Base-by-base conservation (phyloP, 2,113 vertebrate species). In the Silurus meridionalis region DNA sequence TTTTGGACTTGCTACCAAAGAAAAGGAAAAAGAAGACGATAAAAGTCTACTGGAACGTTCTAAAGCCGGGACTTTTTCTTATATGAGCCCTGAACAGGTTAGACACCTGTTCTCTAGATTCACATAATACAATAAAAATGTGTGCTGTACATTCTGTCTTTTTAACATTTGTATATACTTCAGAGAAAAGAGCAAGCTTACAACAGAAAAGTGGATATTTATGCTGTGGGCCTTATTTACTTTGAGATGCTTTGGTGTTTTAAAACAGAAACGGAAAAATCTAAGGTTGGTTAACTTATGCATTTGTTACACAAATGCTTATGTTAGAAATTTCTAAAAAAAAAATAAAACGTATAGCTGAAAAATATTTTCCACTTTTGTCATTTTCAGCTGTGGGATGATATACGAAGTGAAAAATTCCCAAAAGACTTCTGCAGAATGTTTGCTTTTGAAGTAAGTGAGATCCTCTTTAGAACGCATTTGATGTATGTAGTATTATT, bases 201-300 rank as follows among this genome's bases (percentile, higher is more conserved):
- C 14, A 92, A 93, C 93, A 91, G 78, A 0, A 94, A 96, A 93
- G 97, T 98, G 87, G 97, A 99, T 88, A 94, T 99, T 89, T 99
- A 92, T 90, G 92, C 97, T 63, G 67, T 97, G 90, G 97, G 97
- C 71, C 89, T 99, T 91, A 96, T 97, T 88, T 95, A 95, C 87
- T 96, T 95, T 87, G 96, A 97, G 91, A 93, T 97, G n/a, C 89
- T 96, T 90, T 89, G 92, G 0, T 87, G 89, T 37, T 1, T 93
- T 53, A 7, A 84, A 13, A 85, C 85, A 88, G 0, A 0, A 21
- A 28, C 0, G 0, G 94, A 25, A 89, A 0, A 0, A 13, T 37
- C 28, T 37, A 0, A 3, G 37, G 94, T 95, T 80, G 90, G 93
- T 91, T 0, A 55, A 55, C 52, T 53, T 9, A 63, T 53, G 63